phyloP scores from a whole-genome alignment of 2,113 vertebrate species.

The Sclerurus mexicanus region DNA sequence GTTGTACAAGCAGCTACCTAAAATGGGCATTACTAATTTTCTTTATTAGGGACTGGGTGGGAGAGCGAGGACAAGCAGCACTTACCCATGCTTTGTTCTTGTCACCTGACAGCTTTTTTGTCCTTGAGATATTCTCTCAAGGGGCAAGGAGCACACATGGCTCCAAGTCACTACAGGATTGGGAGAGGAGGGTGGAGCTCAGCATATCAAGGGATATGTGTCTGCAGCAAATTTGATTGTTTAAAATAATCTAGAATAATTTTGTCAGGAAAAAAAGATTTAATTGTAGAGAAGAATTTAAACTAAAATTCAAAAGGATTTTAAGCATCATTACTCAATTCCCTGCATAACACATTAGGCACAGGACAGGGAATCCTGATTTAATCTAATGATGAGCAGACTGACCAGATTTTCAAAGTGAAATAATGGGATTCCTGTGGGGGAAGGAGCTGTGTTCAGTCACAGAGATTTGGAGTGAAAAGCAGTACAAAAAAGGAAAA shows the following conservation, averaged over 20 bases:
- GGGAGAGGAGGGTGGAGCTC: neutral
- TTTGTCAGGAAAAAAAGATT: neutral
- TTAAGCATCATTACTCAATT: slow-evolving; percentile 26
- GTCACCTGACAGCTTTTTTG: slow-evolving; percentile 16
- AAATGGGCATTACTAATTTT: slow-evolving; percentile 34
- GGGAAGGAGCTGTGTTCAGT: neutral
- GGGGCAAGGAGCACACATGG: neutral
- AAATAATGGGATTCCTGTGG: neutral
- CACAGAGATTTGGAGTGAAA: neutral
- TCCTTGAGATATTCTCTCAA: slow-evolving; percentile 33
- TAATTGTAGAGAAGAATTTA: slow-evolving; percentile 35
- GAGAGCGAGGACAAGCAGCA: neutral
- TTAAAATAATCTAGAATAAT: slow-evolving; percentile 47
- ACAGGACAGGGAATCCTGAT: slow-evolving; percentile 41
- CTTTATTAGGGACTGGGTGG: slow-evolving; percentile 1
- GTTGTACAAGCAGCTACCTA: slow-evolving; percentile 19
- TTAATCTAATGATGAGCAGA: slow-evolving; percentile 24
- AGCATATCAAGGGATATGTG: neutral
- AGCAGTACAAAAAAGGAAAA: neutral
- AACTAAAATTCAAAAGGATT: slow-evolving; percentile 44
- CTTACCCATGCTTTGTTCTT: neutral
- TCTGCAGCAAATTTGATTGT: slow-evolving; percentile 4
- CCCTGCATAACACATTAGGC: neutral
- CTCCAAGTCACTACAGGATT: neutral
- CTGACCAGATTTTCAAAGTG: slow-evolving; percentile 37